Evolutionary conservation across 2,797 vertebrate species (phyloP), one percentile per base, ranked within the genome.

Genomic region (Schizopygopsis malacanthus): DNA sequence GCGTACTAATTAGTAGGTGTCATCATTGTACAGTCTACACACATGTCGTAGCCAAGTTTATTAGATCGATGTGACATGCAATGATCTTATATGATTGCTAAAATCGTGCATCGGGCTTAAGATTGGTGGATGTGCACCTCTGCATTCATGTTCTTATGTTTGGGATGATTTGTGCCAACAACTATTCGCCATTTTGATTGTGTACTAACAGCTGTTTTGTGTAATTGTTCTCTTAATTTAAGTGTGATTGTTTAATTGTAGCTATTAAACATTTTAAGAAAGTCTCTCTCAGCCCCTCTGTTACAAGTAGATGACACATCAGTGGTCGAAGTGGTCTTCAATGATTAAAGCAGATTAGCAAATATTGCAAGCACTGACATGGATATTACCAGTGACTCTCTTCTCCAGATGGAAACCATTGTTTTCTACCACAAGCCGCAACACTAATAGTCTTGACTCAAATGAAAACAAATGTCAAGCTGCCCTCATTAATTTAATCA

Each of bases 401-500:
- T 70, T n/a, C 76, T 59, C 85, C 90, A 85, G 85, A 88, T 87
- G 83, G 79, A 90, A 89, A 83, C 54, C 86, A 83, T 89, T 87
- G 83, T 63, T 73, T 65, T 63, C 33, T 20, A 43, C 25, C 33
- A 52, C 52, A 61, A 67, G 52, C 69, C 41, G 6, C 18, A 2
- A 45, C 28, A 37, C 78, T 22, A 50, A 52, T 71, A 52, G 63
- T 86, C 88, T 88, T n/a, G 87, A 88, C 89, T 89, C 71, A 87
- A 87, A 79, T 85, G 63, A 85, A 91, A 92, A 91, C 87, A 81
- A 90, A 22, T 87, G 78, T 54, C 79, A 52, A 77, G 82, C 87
- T 80, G 85, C 89, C 75, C 80, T 90, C 85, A 81, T 88, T 88
- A 79, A 56, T 90, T 85, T 83, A 87, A 90, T 87, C 90, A 85